phyloP scores from a whole-genome alignment of 2,113 vertebrate genomes.

The Solea solea region DNA sequence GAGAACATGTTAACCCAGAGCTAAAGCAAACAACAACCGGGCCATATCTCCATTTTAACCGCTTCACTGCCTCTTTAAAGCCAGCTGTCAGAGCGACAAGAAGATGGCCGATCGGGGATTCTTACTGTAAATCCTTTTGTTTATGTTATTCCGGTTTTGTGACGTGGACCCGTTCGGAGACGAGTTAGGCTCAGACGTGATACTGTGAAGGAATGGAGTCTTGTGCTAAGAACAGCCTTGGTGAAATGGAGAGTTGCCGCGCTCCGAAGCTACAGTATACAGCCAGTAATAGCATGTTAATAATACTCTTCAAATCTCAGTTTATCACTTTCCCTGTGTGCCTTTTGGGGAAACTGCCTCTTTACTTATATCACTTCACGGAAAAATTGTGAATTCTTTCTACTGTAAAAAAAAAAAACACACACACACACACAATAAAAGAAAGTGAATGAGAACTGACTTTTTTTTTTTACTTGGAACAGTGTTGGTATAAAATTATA shows the following conservation, averaged over 20 bases:
- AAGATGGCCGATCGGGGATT: background rate
- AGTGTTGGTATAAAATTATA: background rate
- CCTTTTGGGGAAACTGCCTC: background rate
- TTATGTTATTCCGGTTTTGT: conserved; percentile 11
- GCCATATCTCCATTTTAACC: conserved; percentile 21
- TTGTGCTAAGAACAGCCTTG: conserved; percentile 31
- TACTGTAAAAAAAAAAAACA: background rate
- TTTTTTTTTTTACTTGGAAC: background rate
- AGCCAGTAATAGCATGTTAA: conserved; percentile 28
- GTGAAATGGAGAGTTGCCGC: conserved; percentile 37
- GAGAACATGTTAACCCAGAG: conserved; percentile 13
- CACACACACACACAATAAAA: background rate
- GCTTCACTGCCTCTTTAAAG: conserved; percentile 9
- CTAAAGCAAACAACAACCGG: conserved; percentile 27
- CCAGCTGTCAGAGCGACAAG: background rate
- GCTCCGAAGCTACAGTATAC: conserved; percentile 1
- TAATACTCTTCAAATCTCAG: conserved; percentile 27
- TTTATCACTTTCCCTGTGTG: conserved; percentile 17
- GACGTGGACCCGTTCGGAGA: background rate
- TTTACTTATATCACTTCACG: background rate
- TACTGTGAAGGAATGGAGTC: conserved; percentile 17
- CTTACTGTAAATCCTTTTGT: background rate
- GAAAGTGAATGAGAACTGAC: background rate
- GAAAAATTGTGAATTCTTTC: background rate
- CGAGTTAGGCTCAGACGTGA: background rate